Conservation (phyloP, 2,888 invertebrate genomes). For the Nudaria mundana region DNA sequence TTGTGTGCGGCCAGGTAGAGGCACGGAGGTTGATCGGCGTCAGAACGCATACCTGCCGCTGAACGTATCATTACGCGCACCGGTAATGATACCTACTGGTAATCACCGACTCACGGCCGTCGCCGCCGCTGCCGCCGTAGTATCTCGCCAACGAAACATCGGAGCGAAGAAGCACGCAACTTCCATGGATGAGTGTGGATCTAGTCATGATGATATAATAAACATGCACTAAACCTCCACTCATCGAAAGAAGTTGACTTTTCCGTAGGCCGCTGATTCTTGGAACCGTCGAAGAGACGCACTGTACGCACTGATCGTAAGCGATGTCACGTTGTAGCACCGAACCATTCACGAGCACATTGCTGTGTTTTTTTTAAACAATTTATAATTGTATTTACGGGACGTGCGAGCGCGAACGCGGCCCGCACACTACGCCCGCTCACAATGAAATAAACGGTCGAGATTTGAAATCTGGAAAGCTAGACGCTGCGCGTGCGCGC, state of each 20-base stretch:
- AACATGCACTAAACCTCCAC: conserved; percentile 89
- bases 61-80: conserved; percentile 70
- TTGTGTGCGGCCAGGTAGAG: conserved; percentile 54
- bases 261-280: conserved; percentile 44
- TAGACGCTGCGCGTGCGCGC: conserved; percentile 74
- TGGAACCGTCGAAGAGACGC: conserved; percentile 52
- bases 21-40: conserved; percentile 50
- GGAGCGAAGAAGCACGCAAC: conserved; percentile 72
- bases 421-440: conserved; percentile 62
- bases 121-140: no score
- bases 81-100: conserved; percentile 62
- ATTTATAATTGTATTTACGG: conserved; percentile 41
- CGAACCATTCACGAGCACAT: conserved; percentile 72
- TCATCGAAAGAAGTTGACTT: conserved; percentile 84
- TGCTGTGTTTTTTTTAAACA: conserved; percentile 63
- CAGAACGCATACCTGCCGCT: conserved; percentile 60
- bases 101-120: conserved; percentile 52
- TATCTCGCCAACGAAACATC: conserved; percentile 32
- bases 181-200: conserved; percentile 91
- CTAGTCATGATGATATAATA: conserved; percentile 85
- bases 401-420: conserved; percentile 43
- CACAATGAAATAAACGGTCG: conserved; percentile 79
- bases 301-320: conserved; percentile 75
- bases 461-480: conserved; percentile 79
- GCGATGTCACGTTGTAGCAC: conserved; percentile 72